A percentile compares a stretch with the other conserved stretches of the same genome.
These are phyloP conservation scores for Trisateles emortualis DNA, from an alignment of 2,888 invertebrate genomes.

Conservation along the genomic window DNA sequence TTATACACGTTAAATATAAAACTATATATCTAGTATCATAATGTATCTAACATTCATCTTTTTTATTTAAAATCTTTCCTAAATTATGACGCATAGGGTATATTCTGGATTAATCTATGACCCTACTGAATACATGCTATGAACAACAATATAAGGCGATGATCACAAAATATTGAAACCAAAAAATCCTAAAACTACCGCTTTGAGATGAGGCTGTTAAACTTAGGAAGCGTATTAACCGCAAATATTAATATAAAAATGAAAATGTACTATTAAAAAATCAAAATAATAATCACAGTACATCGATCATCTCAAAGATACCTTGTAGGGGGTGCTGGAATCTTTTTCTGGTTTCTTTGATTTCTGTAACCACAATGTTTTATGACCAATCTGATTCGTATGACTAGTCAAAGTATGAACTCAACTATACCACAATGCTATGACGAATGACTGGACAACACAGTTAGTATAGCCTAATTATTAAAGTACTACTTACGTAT, in stretches of 20 bases:
- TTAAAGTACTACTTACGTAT: constrained; percentile 27
- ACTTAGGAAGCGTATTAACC: constrained; percentile 49
- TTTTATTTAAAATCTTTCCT: no score
- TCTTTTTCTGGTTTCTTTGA: constrained; percentile 92
- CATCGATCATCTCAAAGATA: constrained; percentile 79
- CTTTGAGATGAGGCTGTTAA: constrained; percentile 66
- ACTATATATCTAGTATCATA: no score
- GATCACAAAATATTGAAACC: constrained; percentile 54
- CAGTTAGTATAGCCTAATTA: constrained; percentile 36
- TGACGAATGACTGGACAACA: constrained; percentile 26
- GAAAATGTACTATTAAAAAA: constrained; percentile 44
- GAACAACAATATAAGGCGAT: constrained; percentile 42
- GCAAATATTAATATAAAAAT: constrained; percentile 50
- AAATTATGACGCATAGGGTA: no score
- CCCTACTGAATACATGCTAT: constrained; percentile 66
- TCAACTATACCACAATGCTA: constrained; percentile 17
- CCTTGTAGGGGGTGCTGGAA: constrained; percentile 90
- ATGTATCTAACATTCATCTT: no score
- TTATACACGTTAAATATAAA: constrained; percentile 46
- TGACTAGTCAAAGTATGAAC: constrained; percentile 29
- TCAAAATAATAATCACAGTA: constrained; percentile 39
- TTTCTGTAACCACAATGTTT: constrained; percentile 88
- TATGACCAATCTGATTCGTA: constrained; percentile 52
- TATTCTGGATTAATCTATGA: constrained; percentile 56
- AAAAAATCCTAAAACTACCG: constrained; percentile 53